Evolutionary conservation across 1,140 invertebrate genomes (phyloP).

Genomic region (Drosophila albomicans): DNA sequence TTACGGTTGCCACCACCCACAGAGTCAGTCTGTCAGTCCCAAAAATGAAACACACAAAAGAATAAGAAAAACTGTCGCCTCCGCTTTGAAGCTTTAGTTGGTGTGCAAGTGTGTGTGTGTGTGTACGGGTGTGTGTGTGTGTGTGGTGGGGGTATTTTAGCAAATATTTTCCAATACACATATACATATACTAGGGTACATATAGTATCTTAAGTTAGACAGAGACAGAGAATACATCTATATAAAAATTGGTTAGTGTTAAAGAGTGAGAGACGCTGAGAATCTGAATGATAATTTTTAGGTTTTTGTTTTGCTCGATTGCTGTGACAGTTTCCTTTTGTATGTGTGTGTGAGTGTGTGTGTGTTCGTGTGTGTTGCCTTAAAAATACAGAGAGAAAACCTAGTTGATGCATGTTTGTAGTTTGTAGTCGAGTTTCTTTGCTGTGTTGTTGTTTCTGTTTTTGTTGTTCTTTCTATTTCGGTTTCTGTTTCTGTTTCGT

Average conservation of each 20-base stretch:
- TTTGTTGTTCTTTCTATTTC: neutral
- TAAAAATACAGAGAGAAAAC: slow-evolving; percentile 54
- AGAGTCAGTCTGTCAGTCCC: slow-evolving; percentile 33
- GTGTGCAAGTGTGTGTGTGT: slow-evolving; percentile 16
- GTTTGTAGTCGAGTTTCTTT: slow-evolving; percentile 33
- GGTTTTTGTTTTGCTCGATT: slow-evolving; percentile 47
- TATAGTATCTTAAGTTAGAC: slow-evolving; percentile 73
- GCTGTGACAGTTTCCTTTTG: slow-evolving; percentile 23
- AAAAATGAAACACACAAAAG: slow-evolving; percentile 13
- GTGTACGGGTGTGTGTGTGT: slow-evolving; percentile 33
- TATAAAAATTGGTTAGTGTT: slow-evolving; percentile 64
- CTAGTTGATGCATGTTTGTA: slow-evolving; percentile 36
- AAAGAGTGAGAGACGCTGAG: slow-evolving; percentile 72
- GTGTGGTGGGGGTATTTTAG: slow-evolving; percentile 44
- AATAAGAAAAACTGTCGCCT: slow-evolving; percentile 46
- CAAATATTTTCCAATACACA: slow-evolving; percentile 68
- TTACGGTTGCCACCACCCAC: slow-evolving; percentile 57
- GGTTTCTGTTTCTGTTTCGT: slow-evolving; percentile 19
- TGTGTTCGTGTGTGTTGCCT: slow-evolving; percentile 27
- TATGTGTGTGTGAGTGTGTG: slow-evolving; percentile 16
- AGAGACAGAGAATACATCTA: slow-evolving; percentile 75
- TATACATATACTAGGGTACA: slow-evolving; percentile 71
- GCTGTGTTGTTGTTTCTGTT: neutral
- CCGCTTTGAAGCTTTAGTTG: slow-evolving; percentile 25
- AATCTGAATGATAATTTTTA: slow-evolving; percentile 67